Percentiles rank a stretch among this genome's conserved stretches.
phyloP scores from a whole-genome alignment of 2,888 invertebrate genomes.

The Plusia festucae region DNA sequence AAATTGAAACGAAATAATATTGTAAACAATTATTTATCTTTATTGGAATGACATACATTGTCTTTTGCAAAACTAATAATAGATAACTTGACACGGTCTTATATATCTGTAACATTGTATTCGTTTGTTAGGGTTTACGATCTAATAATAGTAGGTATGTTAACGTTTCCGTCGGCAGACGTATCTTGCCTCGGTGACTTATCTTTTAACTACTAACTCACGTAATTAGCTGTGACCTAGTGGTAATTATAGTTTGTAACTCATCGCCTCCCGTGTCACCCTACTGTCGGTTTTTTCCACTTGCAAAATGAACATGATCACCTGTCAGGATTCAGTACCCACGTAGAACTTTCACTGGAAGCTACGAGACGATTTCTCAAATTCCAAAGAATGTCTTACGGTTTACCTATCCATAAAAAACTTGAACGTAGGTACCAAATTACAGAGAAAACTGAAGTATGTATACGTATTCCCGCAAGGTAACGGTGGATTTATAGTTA shows the following conservation, averaged over 20 bases:
- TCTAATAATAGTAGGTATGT: slow-evolving; percentile 25
- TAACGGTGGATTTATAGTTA: slow-evolving; percentile 70
- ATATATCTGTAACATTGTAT: slow-evolving; percentile 2
- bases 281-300: slow-evolving; percentile 56
- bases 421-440: slow-evolving; percentile 31
- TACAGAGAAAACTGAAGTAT: slow-evolving; percentile 40
- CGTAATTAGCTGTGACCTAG: slow-evolving; percentile 70
- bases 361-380: slow-evolving; percentile 32
- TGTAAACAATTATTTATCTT: not conserved
- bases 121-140: slow-evolving; percentile 8
- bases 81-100: slow-evolving; percentile 2
- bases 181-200: slow-evolving; percentile 47
- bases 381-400: slow-evolving; percentile 29
- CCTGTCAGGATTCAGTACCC: slow-evolving; percentile 29
- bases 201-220: slow-evolving; percentile 53
- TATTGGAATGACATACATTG: not conserved
- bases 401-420: slow-evolving; percentile 29
- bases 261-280: slow-evolving; percentile 55
- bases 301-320: slow-evolving; percentile 27
- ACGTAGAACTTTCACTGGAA: slow-evolving; percentile 47
- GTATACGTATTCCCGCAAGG: slow-evolving; percentile 58
- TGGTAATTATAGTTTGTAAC: slow-evolving; percentile 68
- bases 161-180: slow-evolving; percentile 35
- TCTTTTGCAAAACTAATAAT: not conserved
- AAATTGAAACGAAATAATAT: not conserved